Percentiles rank a stretch among this genome's conserved stretches.
Conservation (phyloP, 2,888 invertebrate species). For the Eilema depressum region DNA sequence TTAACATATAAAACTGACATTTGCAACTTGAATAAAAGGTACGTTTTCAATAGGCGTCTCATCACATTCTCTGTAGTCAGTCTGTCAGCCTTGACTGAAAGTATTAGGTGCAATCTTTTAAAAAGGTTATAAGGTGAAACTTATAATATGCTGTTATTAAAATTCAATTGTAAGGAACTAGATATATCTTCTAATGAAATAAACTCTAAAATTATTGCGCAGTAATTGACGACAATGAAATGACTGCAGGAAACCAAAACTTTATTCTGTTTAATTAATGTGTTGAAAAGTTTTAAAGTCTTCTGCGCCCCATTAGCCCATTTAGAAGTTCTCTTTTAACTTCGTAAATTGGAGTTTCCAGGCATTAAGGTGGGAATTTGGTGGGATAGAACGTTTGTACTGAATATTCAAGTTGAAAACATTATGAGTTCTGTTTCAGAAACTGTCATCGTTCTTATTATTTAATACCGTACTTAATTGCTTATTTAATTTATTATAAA, state of each 20-base stretch:
- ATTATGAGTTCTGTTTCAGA: slow-evolving; percentile 30
- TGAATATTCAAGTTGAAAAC: slow-evolving; percentile 34
- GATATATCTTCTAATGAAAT: not conserved
- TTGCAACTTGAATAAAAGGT: not conserved
- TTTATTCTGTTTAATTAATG: slow-evolving; percentile 57
- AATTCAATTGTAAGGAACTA: not conserved
- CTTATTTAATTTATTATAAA: not conserved
- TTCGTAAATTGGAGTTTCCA: slow-evolving; percentile 48
- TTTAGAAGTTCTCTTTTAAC: slow-evolving; percentile 53
- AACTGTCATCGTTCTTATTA: slow-evolving; percentile 34
- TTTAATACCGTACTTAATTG: not conserved
- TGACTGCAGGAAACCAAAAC: slow-evolving; percentile 36
- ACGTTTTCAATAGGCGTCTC: not conserved
- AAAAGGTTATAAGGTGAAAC: not conserved
- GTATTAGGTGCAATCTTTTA: not conserved
- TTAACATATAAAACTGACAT: not conserved
- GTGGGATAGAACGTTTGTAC: slow-evolving; percentile 38
- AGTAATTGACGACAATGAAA: slow-evolving; percentile 38
- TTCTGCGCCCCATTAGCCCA: slow-evolving; percentile 53
- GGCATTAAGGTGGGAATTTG: slow-evolving; percentile 45
- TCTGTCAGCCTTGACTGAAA: slow-evolving; percentile 1
- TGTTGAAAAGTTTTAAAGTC: slow-evolving; percentile 54
- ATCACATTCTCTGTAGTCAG: not conserved
- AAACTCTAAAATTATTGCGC: not conserved
- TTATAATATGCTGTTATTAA: not conserved